phyloP scores from a whole-genome alignment of 2,888 invertebrate genomes.

The Acleris literana region DNA sequence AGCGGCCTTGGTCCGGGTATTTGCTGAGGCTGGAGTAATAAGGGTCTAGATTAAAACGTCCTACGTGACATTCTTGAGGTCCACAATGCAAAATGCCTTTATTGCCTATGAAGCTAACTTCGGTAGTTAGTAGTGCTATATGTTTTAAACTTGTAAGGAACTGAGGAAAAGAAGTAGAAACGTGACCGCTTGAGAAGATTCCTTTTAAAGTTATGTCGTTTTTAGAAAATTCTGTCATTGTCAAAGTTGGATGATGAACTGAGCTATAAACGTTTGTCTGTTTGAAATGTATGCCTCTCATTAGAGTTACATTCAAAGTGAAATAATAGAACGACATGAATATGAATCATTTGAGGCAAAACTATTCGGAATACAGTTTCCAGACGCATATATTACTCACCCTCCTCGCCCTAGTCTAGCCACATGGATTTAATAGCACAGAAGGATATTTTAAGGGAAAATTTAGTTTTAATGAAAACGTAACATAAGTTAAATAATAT shows the following conservation, averaged over 20 bases:
- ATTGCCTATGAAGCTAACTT: no score
- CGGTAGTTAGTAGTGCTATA: no score
- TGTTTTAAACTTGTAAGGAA: no score
- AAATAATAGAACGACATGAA: slow-evolving; percentile 16
- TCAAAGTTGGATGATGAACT: no score
- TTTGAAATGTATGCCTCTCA: no score
- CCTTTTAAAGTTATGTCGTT: no score
- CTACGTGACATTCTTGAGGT: background rate
- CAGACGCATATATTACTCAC: slow-evolving; percentile 22
- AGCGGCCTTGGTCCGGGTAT: background rate
- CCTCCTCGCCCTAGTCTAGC: slow-evolving; percentile 14
- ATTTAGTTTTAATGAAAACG: background rate
- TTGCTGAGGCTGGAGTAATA: background rate
- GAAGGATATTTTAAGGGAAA: slow-evolving; percentile 7
- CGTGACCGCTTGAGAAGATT: no score
- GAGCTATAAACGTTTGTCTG: no score
- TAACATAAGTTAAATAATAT: background rate
- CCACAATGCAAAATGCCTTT: background rate
- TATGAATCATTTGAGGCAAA: slow-evolving; percentile 9
- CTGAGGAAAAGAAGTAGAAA: no score
- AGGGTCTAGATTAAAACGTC: background rate
- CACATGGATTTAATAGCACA: slow-evolving; percentile 12
- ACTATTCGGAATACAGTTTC: slow-evolving; percentile 16
- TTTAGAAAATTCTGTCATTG: no score
- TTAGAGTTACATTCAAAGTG: background rate